Conservation (phyloP, 2,888 invertebrate genomes). For the Rhaphigaster nebulosa region DNA sequence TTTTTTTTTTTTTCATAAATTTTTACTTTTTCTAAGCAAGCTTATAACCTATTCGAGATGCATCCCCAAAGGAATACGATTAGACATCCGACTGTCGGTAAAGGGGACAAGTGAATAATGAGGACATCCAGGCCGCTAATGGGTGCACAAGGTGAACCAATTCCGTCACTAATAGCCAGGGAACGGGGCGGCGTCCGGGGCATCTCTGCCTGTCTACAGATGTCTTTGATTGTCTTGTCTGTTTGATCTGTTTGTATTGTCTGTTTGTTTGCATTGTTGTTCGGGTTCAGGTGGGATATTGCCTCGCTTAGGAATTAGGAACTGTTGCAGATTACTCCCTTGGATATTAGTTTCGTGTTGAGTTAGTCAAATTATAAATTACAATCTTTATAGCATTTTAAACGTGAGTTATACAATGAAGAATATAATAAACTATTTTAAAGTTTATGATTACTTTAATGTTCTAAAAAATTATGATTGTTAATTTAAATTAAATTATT, state of each 20-base stretch:
- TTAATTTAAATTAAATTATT: too few species aligned
- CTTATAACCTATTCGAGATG: neutral
- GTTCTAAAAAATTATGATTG: too few species aligned
- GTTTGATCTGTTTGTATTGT: constrained; percentile 27
- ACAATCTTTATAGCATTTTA: too few species aligned
- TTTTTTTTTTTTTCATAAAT: too few species aligned
- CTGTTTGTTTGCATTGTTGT: constrained; percentile 13
- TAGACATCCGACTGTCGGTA: neutral
- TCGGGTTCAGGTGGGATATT: neutral
- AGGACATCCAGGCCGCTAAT: constrained; percentile 18
- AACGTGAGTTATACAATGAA: too few species aligned
- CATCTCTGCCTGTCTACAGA: neutral
- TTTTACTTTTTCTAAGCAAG: neutral
- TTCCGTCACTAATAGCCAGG: constrained; percentile 9
- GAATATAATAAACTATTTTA: too few species aligned
- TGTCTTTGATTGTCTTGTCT: constrained; percentile 18
- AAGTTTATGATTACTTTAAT: too few species aligned
- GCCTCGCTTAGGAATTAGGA: neutral
- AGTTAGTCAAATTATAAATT: neutral
- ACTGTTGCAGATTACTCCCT: neutral
- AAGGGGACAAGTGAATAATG: constrained; percentile 44
- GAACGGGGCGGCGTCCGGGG: neutral
- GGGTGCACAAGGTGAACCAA: constrained; percentile 45
- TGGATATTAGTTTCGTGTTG: neutral
- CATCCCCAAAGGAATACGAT: neutral